Conservation (phyloP, 2,113 vertebrate species). For the Hippocampus guttulatus region DNA sequence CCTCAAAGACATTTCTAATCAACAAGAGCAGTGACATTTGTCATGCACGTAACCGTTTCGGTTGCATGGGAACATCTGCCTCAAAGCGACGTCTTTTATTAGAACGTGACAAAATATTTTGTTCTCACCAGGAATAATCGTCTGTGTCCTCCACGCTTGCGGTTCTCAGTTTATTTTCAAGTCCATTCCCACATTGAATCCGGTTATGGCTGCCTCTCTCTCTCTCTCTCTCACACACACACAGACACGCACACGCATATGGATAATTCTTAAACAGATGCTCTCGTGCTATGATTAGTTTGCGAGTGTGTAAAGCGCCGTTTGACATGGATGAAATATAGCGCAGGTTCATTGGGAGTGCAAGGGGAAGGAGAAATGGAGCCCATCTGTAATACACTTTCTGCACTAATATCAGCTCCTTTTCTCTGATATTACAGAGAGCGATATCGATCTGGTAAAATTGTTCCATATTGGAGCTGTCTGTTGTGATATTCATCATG, state of each 20-base stretch:
- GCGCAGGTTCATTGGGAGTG: conserved; percentile 90
- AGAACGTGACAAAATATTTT: conserved; percentile 63
- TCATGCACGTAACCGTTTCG: neutral
- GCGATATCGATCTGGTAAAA: conserved; percentile 99
- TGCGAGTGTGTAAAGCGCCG: conserved; percentile 81
- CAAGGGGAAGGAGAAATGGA: conserved; percentile 91
- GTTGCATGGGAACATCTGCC: conserved; percentile 1
- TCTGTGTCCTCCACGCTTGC: conserved; percentile 56
- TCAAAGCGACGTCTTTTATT: conserved; percentile 52
- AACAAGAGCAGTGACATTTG: neutral
- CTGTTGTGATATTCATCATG: conserved; percentile 99
- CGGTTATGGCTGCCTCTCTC: conserved; percentile 38
- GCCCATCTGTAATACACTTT: conserved; percentile 99
- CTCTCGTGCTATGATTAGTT: conserved; percentile 81
- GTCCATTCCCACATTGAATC: conserved; percentile 54
- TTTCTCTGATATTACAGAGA: conserved; percentile 95
- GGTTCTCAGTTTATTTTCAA: conserved; percentile 68
- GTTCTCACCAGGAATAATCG: conserved; percentile 60
- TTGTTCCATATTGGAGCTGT: conserved; percentile 99
- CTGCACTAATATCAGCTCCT: conserved; percentile 99
- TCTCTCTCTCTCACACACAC: neutral
- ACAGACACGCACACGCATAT: conserved; percentile 50
- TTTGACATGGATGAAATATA: conserved; percentile 89
- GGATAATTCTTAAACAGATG: conserved; percentile 82
- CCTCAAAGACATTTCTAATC: neutral